Conservation (phyloP, 2,888 invertebrate species). For the Apodemia duryi region DNA sequence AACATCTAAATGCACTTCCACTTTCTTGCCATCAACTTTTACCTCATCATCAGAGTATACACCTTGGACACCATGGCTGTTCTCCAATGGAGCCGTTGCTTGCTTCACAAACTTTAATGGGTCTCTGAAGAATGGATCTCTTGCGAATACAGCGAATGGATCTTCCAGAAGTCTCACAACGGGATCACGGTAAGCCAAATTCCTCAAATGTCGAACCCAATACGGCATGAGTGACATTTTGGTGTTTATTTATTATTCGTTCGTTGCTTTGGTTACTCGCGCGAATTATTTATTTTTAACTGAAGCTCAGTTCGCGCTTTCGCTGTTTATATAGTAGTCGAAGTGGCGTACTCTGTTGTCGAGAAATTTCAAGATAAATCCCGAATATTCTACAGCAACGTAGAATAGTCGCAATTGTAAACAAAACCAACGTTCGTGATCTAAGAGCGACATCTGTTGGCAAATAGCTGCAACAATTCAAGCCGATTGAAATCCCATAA, state of each 20-base stretch:
- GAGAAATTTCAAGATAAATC: conserved; percentile 46
- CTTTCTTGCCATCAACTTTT: conserved; percentile 82
- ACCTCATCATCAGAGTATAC: conserved; percentile 77
- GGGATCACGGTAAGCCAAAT: conserved; percentile 56
- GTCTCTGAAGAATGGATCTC: conserved; percentile 66
- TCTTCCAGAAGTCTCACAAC: conserved; percentile 54
- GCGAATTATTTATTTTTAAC: conserved; percentile 41
- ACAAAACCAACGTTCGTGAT: neutral
- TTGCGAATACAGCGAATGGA: conserved; percentile 51
- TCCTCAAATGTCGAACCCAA: conserved; percentile 66
- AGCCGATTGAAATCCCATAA: neutral
- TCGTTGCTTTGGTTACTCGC: conserved; percentile 26
- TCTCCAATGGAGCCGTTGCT: conserved; percentile 43
- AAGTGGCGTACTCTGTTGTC: conserved; percentile 47
- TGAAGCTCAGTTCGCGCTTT: conserved; percentile 34
- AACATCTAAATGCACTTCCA: conserved; percentile 86
- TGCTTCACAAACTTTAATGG: conserved; percentile 55
- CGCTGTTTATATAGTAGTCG: conserved; percentile 49
- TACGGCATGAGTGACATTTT: conserved; percentile 69
- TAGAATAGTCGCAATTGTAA: neutral
- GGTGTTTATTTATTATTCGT: conserved; percentile 23
- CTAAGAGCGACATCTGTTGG: conserved; percentile 43
- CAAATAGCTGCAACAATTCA: conserved; percentile 22
- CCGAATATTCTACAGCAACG: conserved; percentile 45
- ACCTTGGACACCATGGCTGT: conserved; percentile 62